These are phyloP conservation scores for Xiphophorus hellerii DNA, from an alignment of 2,113 vertebrate genomes.

Conservation along the genomic window DNA sequence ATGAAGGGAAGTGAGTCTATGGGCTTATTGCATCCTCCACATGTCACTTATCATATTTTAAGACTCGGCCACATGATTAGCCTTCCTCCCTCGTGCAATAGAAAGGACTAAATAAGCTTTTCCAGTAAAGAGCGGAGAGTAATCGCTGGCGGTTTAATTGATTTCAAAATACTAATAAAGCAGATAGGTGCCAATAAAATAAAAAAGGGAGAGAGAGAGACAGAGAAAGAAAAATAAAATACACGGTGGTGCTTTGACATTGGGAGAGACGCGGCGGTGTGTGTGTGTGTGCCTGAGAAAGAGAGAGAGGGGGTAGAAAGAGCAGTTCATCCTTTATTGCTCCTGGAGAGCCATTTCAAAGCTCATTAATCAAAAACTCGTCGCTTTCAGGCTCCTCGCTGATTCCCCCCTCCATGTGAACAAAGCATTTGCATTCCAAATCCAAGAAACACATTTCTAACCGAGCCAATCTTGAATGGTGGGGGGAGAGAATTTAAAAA, in stretches of 20 bases:
- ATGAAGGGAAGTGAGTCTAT: slow-evolving; percentile 50
- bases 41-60: slow-evolving; percentile 42
- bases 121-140: slow-evolving; percentile 21
- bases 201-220: slow-evolving; percentile 16
- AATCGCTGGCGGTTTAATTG: slow-evolving; percentile 46
- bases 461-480: slow-evolving; percentile 73
- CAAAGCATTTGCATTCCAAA: slow-evolving; percentile 86
- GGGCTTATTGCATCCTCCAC: slow-evolving; percentile 54
- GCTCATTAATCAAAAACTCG: slow-evolving; percentile 92
- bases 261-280: slow-evolving; percentile 54
- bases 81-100: slow-evolving; percentile 12
- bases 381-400: slow-evolving; percentile 85
- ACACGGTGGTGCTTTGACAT: slow-evolving; percentile 41
- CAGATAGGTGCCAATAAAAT: slow-evolving; percentile 50
- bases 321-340: slow-evolving; percentile 82
- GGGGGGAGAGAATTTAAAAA: slow-evolving; percentile 26
- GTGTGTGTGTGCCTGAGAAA: slow-evolving; percentile 14
- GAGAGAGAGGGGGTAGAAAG: slow-evolving; percentile 51
- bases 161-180: slow-evolving; percentile 28
- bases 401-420: slow-evolving; percentile 84
- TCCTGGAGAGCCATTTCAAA: slow-evolving; percentile 90
- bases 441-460: slow-evolving; percentile 84
- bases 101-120: slow-evolving; percentile 45
- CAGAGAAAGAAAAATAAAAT: slow-evolving; percentile 18
- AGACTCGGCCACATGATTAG: slow-evolving; percentile 48